A percentile compares a stretch with the other conserved stretches of the same genome.
Evolutionary conservation across 2,113 vertebrate species (phyloP).

Genomic region (Perognathus longimembris): DNA sequence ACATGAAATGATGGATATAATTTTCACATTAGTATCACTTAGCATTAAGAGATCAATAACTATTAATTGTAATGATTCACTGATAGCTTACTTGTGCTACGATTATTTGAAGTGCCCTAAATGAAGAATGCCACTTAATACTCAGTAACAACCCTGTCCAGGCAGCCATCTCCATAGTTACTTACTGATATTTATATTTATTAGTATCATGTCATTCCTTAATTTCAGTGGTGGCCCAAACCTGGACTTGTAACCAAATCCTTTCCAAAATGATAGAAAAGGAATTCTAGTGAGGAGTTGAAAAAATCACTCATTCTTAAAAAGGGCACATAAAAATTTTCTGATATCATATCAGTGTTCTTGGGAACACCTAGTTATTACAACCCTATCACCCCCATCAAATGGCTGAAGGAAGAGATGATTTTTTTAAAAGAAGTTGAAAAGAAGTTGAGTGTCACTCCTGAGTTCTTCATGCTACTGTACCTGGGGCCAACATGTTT

Average conservation of each 20-base stretch:
- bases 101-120: background rate
- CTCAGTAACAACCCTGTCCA: background rate
- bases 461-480: background rate
- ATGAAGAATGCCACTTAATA: background rate
- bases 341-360: background rate
- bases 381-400: background rate
- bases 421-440: background rate
- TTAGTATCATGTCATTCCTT: background rate
- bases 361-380: background rate
- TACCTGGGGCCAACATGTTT: background rate
- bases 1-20: background rate
- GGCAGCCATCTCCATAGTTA: too few relatives aligned
- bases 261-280: conserved; percentile 26
- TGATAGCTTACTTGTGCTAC: background rate
- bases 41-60: background rate
- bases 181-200: background rate
- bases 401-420: fast-evolving
- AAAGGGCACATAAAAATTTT: background rate
- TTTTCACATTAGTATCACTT: background rate
- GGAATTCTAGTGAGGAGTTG: background rate
- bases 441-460: background rate
- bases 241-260: background rate
- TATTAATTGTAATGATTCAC: background rate
- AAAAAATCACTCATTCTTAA: background rate
- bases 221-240: background rate